Base-by-base conservation (phyloP, 2,888 invertebrate genomes). In the Drosophila longiperda region DNA sequence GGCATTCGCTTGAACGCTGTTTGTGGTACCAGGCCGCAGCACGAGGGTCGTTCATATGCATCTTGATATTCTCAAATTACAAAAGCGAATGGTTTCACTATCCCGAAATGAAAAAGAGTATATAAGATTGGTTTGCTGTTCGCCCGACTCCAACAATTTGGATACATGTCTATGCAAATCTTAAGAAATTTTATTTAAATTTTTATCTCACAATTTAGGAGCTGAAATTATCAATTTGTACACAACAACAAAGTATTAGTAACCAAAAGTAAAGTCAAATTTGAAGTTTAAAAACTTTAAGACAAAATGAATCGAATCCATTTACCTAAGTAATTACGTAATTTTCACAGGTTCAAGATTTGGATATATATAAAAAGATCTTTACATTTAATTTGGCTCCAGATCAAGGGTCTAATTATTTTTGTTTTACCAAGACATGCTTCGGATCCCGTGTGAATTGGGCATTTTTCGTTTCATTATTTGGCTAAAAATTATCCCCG, bases 1-100 rank as follows among this genome's bases (percentile, higher is more conserved):
- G 73, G 57, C 75, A 48, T 58, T 73, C 61, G 40, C 45, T 48
- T 38, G 66, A 54, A 54, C 38, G 52, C 40, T 40, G 57, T n/a
- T 73, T 69, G 74, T 48, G 58, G 76, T 69, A 48, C 48, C 52
- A 23, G 23, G 36, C 50, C 68, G 38, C 36, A 32, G 26, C 15
- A 53, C 70, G 75, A 73, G 71, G 62, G 57, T 23, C 20, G 61
- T 29, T 75, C 23, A 23, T 36, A 45, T 12, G 45, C 34, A 29
- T 20, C 45, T 20, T 36, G 6, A 61, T 45, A 38, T 32, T 20
- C 61, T 32, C 48, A 45, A 9, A 20, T 32, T 57, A 57, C 29
- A 15, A 32, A 20, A 15, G 26, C 49, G 17, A 26, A 49, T 49
- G 8, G 49, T 49, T 49, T 26, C 49, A 26, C 49, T 49, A 49